Evolutionary conservation across 2,113 vertebrate species (phyloP).

Genomic region (Plecotus auritus): DNA sequence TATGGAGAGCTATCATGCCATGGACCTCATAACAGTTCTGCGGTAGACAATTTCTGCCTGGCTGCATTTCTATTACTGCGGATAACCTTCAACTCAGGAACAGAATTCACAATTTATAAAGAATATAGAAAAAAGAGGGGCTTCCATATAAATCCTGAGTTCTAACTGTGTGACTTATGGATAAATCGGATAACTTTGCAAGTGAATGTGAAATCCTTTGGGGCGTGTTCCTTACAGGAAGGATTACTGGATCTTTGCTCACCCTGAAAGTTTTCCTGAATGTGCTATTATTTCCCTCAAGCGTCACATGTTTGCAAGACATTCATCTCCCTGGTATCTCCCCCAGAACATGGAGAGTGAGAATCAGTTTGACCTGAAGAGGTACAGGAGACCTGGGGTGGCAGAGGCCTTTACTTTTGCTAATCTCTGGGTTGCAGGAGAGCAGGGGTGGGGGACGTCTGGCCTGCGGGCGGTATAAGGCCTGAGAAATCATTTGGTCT

Average conservation of each 20-base stretch:
- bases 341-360: not conserved
- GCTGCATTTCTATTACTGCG: slow-evolving; percentile 58
- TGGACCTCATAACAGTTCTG: slow-evolving; percentile 8
- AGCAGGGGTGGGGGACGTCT: not conserved
- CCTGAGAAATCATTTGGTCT: too few species aligned
- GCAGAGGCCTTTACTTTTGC: not conserved
- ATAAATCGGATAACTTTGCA: not conserved
- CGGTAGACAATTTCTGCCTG: slow-evolving; percentile 52
- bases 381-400: too few species aligned
- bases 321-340: not conserved
- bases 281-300: slow-evolving; percentile 8
- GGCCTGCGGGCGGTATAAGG: too few species aligned
- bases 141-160: slow-evolving; percentile 33
- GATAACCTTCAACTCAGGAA: slow-evolving; percentile 51
- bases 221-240: not conserved
- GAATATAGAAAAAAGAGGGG: slow-evolving; percentile 10
- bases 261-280: not conserved
- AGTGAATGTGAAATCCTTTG: slow-evolving; percentile 15
- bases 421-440: not conserved
- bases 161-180: not conserved
- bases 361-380: not conserved
- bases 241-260: not conserved
- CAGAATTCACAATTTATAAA: slow-evolving; percentile 42
- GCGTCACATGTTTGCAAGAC: not conserved
- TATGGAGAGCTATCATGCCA: not conserved